Percentiles rank a stretch among this genome's conserved stretches.
These are phyloP conservation scores for Cygnus olor DNA, from an alignment of 2,797 vertebrate species.

Conservation along the genomic window DNA sequence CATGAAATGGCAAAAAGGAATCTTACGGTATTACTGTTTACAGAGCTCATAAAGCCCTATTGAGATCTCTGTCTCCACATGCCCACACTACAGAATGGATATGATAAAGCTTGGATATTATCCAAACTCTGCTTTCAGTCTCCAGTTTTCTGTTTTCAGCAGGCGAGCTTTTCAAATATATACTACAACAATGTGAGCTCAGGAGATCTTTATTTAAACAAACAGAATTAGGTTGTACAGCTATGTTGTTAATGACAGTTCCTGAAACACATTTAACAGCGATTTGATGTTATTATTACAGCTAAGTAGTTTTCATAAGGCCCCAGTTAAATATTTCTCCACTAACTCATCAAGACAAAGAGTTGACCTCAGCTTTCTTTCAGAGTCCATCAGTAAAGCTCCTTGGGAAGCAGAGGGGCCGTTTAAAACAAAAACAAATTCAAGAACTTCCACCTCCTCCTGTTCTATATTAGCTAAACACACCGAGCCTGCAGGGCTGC, in stretches of 20 bases:
- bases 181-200: slow-evolving; percentile 24
- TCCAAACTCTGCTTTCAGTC: slow-evolving; percentile 27
- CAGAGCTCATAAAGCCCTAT: not conserved
- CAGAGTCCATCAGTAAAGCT: not conserved
- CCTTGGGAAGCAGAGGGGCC: not conserved
- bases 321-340: slow-evolving; percentile 40
- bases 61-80: not conserved
- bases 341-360: slow-evolving; percentile 48
- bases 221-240: slow-evolving; percentile 52
- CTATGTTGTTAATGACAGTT: slow-evolving; percentile 30
- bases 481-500: slow-evolving; percentile 5
- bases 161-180: not conserved
- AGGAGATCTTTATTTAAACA: slow-evolving; percentile 52
- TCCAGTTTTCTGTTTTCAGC: slow-evolving; percentile 30
- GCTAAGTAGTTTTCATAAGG: slow-evolving; percentile 40
- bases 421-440: slow-evolving; percentile 40
- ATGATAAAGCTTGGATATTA: not conserved
- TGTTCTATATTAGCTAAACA: slow-evolving; percentile 36
- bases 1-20: not conserved
- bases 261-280: slow-evolving; percentile 45
- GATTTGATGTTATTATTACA: slow-evolving; percentile 36
- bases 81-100: not conserved
- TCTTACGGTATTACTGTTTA: fast-evolving
- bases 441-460: slow-evolving; percentile 41
- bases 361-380: slow-evolving; percentile 11